Evolutionary conservation across 2,113 vertebrate species (phyloP).

Genomic region (Indicator indicator): DNA sequence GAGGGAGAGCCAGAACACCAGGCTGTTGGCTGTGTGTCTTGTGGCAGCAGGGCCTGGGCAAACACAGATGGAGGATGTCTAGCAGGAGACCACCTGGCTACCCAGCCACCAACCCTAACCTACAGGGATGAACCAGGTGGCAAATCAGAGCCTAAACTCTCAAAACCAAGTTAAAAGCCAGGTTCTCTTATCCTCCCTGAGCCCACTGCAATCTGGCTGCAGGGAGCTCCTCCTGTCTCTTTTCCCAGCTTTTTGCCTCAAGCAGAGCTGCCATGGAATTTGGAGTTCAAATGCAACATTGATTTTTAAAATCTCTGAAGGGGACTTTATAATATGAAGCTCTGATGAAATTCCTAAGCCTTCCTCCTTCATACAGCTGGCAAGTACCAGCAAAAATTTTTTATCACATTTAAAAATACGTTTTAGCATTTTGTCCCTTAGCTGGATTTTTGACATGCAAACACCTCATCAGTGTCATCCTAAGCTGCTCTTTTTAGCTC

Average conservation of each 20-base stretch:
- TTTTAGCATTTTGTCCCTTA: not conserved
- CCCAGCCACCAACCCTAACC: not conserved
- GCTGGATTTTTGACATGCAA: not conserved
- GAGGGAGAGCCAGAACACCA: not conserved
- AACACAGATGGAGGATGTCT: accelerated
- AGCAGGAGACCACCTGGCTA: not conserved
- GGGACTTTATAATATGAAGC: not conserved
- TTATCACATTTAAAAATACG: not conserved
- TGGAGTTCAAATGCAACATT: not conserved
- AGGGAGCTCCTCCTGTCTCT: not conserved
- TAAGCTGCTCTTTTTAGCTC: not conserved
- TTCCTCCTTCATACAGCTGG: not conserved
- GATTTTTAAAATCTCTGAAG: not conserved
- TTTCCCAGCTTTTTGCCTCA: not conserved
- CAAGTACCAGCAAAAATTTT: not conserved
- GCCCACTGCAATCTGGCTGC: not conserved
- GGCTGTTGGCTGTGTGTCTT: not conserved
- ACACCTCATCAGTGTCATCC: not conserved
- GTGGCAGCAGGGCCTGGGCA: not conserved
- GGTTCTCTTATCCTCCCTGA: not conserved
- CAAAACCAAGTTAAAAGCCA: not conserved
- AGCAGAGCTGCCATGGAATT: not conserved
- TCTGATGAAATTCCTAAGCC: not conserved
- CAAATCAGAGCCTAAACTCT: not conserved
- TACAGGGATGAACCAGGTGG: not conserved